Base-by-base conservation (phyloP, 2,797 vertebrate genomes). In the Vultur gryphus region DNA sequence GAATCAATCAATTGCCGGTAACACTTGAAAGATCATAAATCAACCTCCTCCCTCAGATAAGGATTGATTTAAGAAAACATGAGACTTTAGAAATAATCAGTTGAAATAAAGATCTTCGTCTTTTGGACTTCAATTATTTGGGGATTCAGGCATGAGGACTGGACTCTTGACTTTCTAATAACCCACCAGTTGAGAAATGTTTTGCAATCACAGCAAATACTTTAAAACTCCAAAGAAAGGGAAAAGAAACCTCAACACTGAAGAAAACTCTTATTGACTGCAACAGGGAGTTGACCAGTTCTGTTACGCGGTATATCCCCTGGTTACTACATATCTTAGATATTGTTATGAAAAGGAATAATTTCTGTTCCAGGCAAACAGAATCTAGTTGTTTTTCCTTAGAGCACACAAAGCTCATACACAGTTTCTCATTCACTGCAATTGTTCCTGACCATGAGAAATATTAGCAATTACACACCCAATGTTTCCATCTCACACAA, bases 401-500 rank as follows among this genome's bases (percentile, higher is more conserved):
- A 51, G 19, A 67, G 44, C 9, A 15, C 39, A 44, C 39, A 55
- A 61, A 55, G n/a, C 5, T 81, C 5, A 1, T 25, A 31, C 21
- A n/a, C 11, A 11, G 11, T 59, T 87, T 76, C 65, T 75, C 41
- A 39, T 82, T 92, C 3, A 0, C 37, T 52, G 7, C 11, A 49
- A 17, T 89, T 93, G 28, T 67, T 97, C 37, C 64, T 86, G 59
- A 81, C 35, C 65, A 64, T 26, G 33, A 78, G 46, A 72, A 91
- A 43, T 39, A 73, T 90, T 90, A 90, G 39, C 87, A 59, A 78
- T 94, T 93, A 59, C 69, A 85, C 31, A 95, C 58, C 26, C 70
- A 33, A 59, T 92, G 70, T 93, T 97, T 94, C 77, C 79, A 81
- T 90, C 65, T 86, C 66, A 90, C 65, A 89, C 55, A 84, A 80